phyloP scores from a whole-genome alignment of 1,140 invertebrate genomes.

The Zophobas morio region DNA sequence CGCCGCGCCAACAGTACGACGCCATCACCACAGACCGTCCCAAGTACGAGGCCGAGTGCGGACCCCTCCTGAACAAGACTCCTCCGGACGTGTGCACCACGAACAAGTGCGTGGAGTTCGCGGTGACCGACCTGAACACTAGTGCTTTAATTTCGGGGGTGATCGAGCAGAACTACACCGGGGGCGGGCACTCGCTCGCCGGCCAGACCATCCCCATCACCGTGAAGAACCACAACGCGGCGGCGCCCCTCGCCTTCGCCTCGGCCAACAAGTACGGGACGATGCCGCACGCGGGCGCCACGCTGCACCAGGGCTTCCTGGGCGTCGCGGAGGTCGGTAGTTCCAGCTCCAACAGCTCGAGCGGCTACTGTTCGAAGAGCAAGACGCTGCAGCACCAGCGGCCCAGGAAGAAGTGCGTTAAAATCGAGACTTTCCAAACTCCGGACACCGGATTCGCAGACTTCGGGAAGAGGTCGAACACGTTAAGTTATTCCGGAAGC shows the following conservation, averaged over 20 bases:
- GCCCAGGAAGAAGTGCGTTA: conserved; percentile 63
- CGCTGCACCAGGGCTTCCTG: conserved; percentile 64
- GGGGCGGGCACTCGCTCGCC: conserved; percentile 56
- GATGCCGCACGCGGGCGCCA: conserved; percentile 60
- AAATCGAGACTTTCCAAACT: conserved; percentile 65
- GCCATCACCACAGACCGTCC: conserved; percentile 57
- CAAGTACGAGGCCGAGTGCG: conserved; percentile 64
- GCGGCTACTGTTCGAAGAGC: conserved; percentile 63
- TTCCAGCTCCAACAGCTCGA: conserved; percentile 64
- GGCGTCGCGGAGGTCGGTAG: conserved; percentile 63
- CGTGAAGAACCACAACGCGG: conserved; percentile 63
- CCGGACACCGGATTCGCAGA: conserved; percentile 63
- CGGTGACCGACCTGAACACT: conserved; percentile 53
- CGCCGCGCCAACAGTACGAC: conserved; percentile 56
- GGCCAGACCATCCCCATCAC: conserved; percentile 66
- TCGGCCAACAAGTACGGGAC: conserved; percentile 65
- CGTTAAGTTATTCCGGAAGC: conserved; percentile 64
- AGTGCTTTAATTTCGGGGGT: conserved; percentile 53
- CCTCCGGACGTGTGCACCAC: conserved; percentile 66
- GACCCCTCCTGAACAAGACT: conserved; percentile 65
- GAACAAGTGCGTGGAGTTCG: conserved; percentile 64
- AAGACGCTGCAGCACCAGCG: conserved; percentile 65
- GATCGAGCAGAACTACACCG: conserved; percentile 57
- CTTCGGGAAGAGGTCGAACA: conserved; percentile 59
- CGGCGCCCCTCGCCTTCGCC: conserved; percentile 56